Evolutionary conservation across 2,797 vertebrate species (phyloP).

Genomic region (Hapalemur alaotrensis): DNA sequence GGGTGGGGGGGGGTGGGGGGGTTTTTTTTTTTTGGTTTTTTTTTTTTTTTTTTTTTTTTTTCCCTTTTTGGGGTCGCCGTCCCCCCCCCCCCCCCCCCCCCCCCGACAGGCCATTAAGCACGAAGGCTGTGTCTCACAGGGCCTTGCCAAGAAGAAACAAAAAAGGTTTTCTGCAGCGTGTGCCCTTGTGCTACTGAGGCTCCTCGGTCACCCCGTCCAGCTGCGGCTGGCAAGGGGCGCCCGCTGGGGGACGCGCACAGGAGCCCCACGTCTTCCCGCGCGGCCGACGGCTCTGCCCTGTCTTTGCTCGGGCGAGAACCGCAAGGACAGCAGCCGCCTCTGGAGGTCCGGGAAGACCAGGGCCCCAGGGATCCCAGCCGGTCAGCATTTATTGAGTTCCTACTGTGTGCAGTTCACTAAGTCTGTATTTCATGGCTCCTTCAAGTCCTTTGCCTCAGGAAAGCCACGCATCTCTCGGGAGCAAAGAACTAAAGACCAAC

Average conservation of each 20-base stretch:
- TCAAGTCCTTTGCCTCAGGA: not conserved
- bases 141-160: conserved; percentile 54
- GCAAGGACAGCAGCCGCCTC: not conserved
- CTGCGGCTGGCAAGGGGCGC: conserved; percentile 43
- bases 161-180: conserved; percentile 25
- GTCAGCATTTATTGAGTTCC: not conserved
- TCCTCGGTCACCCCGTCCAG: not conserved
- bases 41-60: no score
- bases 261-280: not conserved
- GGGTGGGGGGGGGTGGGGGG: no score
- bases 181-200: not conserved
- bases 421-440: not conserved
- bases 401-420: not conserved
- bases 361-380: not conserved
- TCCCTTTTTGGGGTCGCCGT: no score
- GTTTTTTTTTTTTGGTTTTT: no score
- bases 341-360: not conserved
- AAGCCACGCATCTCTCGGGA: not conserved
- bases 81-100: no score
- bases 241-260: not conserved
- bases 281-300: not conserved
- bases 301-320: accelerated
- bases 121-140: not conserved
- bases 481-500: not conserved
- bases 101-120: conserved; percentile 37